Evolutionary conservation across 2,797 vertebrate species (phyloP).

Genomic region (Ataeniobius toweri): DNA sequence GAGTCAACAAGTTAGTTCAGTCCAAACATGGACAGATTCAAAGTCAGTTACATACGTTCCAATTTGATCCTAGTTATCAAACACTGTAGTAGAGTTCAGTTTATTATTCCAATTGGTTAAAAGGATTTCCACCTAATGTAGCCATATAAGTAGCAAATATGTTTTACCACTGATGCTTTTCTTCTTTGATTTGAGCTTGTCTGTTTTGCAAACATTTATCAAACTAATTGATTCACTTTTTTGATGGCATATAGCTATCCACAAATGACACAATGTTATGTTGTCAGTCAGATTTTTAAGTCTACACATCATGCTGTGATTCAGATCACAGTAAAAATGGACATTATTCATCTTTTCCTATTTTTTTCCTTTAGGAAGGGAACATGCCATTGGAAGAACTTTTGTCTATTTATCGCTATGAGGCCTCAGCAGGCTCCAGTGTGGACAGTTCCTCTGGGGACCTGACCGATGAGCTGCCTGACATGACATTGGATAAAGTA

Average conservation of each 20-base stretch:
- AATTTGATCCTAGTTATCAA: background rate
- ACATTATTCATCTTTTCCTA: background rate
- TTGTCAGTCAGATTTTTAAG: background rate
- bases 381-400: slow-evolving; percentile 97
- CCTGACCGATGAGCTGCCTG: slow-evolving; percentile 94
- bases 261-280: too few relatives aligned
- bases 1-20: background rate
- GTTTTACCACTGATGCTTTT: too few relatives aligned
- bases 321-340: background rate
- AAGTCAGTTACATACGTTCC: background rate
- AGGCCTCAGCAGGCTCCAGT: slow-evolving; percentile 89
- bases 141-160: background rate
- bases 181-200: background rate
- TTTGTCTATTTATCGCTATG: slow-evolving; percentile 95
- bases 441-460: slow-evolving; percentile 94
- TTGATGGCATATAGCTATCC: too few relatives aligned
- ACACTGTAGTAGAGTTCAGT: too few relatives aligned
- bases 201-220: background rate
- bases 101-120: background rate
- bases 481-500: slow-evolving; percentile 99
- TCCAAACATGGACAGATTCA: background rate
- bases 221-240: too few relatives aligned
- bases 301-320: background rate
- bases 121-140: background rate
- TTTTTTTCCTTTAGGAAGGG: slow-evolving; percentile 84